phyloP scores from a whole-genome alignment of 2,797 vertebrate genomes.

The Simalia tracyae region DNA sequence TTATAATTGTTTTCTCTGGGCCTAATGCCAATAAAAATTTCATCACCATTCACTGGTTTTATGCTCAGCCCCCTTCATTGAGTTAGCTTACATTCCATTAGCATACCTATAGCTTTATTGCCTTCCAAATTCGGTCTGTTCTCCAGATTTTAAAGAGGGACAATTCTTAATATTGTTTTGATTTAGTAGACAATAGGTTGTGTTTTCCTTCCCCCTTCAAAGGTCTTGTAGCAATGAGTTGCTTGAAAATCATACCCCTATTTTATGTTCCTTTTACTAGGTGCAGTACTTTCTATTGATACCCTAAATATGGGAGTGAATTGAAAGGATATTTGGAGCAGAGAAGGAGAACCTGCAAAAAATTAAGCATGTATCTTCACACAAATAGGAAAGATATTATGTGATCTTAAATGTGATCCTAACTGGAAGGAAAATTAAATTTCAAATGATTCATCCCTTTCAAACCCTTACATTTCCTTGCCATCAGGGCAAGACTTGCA shows the following conservation, averaged over 20 bases:
- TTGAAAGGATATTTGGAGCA: no score
- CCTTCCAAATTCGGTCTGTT: conserved; percentile 11
- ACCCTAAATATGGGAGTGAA: no score
- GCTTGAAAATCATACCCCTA: neutral
- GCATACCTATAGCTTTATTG: neutral
- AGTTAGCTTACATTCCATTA: neutral
- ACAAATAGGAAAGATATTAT: neutral
- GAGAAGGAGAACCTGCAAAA: no score
- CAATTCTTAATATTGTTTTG: neutral
- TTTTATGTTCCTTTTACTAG: no score
- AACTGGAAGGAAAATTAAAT: neutral
- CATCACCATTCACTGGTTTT: conserved; percentile 36
- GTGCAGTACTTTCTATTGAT: no score
- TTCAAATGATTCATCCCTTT: neutral
- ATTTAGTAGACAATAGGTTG: neutral
- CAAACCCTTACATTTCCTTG: neutral
- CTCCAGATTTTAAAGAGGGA: neutral
- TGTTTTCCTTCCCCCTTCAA: neutral
- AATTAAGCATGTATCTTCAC: neutral
- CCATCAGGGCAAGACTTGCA: neutral
- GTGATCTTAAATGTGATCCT: neutral
- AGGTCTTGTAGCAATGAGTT: neutral
- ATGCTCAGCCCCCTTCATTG: conserved; percentile 45
- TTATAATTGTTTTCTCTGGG: conserved; percentile 42
- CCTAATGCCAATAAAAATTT: neutral